These are phyloP conservation scores for Rafetus swinhoei DNA, from an alignment of 2,113 vertebrate genomes.

Conservation along the genomic window DNA sequence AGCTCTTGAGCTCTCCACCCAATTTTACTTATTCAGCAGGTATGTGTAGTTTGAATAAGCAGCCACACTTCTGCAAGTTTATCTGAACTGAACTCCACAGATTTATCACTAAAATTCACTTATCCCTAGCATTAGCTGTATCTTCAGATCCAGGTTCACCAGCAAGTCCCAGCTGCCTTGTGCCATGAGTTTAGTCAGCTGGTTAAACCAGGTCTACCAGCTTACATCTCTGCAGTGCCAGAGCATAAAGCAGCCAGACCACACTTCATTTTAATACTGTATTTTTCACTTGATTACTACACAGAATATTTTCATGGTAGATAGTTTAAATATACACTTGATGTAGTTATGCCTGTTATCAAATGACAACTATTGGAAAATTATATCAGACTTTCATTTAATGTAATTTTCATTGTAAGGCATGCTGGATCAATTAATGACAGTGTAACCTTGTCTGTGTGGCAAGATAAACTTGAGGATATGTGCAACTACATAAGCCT, in stretches of 20 bases:
- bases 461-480: neutral
- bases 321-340: neutral
- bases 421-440: neutral
- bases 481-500: neutral
- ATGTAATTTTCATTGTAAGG: neutral
- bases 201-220: neutral
- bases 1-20: neutral
- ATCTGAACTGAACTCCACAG: neutral
- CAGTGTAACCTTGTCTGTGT: neutral
- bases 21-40: neutral
- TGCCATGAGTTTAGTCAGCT: neutral
- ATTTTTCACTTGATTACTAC: neutral
- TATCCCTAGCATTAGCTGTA: neutral
- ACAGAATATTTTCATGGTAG: neutral
- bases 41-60: neutral
- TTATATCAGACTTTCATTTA: neutral
- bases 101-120: neutral
- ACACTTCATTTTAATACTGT: neutral
- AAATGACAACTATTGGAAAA: neutral
- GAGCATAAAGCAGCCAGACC: neutral
- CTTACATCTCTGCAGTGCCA: neutral
- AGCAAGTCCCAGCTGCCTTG: neutral
- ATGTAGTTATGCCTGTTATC: neutral
- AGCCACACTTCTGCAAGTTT: accelerated
- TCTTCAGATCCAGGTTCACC: neutral